phyloP scores from a whole-genome alignment of 1,140 invertebrate species.

The Aradophagus sp. region DNA sequence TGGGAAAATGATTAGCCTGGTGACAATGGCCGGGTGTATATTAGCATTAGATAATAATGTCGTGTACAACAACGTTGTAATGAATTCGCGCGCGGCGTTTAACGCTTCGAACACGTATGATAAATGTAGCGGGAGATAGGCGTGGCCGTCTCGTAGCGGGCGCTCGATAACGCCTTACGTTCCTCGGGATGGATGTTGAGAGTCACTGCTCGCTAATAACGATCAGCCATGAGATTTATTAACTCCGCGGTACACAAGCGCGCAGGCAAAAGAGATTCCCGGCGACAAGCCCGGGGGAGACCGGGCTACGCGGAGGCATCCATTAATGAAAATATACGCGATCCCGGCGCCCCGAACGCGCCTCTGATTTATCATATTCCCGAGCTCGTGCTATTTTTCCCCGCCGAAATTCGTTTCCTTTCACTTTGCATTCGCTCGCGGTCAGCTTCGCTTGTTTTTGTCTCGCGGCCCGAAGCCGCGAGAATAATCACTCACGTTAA shows the following conservation, averaged over 20 bases:
- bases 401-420: slow-evolving; percentile 34
- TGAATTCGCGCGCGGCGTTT: slow-evolving; percentile 40
- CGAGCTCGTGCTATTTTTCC: slow-evolving; percentile 57
- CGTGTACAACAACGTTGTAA: slow-evolving; percentile 42
- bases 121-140: slow-evolving; percentile 51
- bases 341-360: slow-evolving; percentile 51
- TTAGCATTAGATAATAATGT: slow-evolving; percentile 47
- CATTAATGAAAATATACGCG: slow-evolving; percentile 67
- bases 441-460: slow-evolving; percentile 11
- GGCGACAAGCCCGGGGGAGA: slow-evolving; percentile 58
- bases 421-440: slow-evolving; percentile 25
- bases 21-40: slow-evolving; percentile 24
- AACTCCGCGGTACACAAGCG: slow-evolving; percentile 52
- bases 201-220: slow-evolving; percentile 58
- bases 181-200: slow-evolving; percentile 45
- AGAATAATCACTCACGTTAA: slow-evolving; percentile 23
- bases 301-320: slow-evolving; percentile 57
- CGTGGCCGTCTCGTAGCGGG: slow-evolving; percentile 42
- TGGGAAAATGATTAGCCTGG: slow-evolving; percentile 8
- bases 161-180: slow-evolving; percentile 55
- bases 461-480: slow-evolving; percentile 11
- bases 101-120: slow-evolving; percentile 44
- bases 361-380: slow-evolving; percentile 61
- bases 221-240: slow-evolving; percentile 57
- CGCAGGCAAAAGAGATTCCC: slow-evolving; percentile 52